These are phyloP conservation scores for Drosophila azteca DNA, from an alignment of 1,140 invertebrate genomes.

Conservation along the genomic window DNA sequence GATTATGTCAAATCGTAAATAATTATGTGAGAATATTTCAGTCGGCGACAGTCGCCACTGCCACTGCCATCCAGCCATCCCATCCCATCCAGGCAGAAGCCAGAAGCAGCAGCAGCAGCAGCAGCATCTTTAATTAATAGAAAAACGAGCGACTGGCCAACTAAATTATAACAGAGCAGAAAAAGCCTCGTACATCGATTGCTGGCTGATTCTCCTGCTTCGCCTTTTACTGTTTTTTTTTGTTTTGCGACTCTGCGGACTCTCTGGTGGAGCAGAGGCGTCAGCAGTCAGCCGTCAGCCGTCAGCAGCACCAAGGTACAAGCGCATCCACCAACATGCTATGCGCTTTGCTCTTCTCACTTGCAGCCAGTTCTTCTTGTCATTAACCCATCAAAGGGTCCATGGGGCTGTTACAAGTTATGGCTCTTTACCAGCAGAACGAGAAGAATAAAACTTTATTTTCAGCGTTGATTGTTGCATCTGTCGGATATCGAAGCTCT, in stretches of 20 bases:
- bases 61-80: not conserved
- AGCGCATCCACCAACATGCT: conserved; percentile 52
- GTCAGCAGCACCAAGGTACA: conserved; percentile 25
- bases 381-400: conserved; percentile 65
- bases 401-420: conserved; percentile 36
- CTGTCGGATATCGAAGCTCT: conserved; percentile 35
- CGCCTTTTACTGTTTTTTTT: conserved; percentile 16
- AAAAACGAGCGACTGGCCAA: conserved; percentile 64
- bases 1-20: conserved; percentile 83
- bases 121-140: conserved; percentile 72
- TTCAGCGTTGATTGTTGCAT: conserved; percentile 38
- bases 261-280: too few species aligned
- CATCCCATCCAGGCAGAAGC: not conserved
- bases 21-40: conserved; percentile 83
- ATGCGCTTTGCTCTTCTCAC: conserved; percentile 39
- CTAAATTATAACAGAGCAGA: conserved; percentile 68
- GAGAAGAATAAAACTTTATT: conserved; percentile 15
- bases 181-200: conserved; percentile 52
- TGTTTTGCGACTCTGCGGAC: not conserved
- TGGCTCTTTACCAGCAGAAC: conserved; percentile 4
- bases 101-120: conserved; percentile 19
- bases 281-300: not conserved
- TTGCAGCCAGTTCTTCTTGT: conserved; percentile 27
- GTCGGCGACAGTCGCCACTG: conserved; percentile 32
- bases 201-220: conserved; percentile 27